Evolutionary conservation across 2,888 invertebrate genomes (phyloP), one percentile per base, ranked within the genome.

Genomic region (Thysanoteuthis rhombus): DNA sequence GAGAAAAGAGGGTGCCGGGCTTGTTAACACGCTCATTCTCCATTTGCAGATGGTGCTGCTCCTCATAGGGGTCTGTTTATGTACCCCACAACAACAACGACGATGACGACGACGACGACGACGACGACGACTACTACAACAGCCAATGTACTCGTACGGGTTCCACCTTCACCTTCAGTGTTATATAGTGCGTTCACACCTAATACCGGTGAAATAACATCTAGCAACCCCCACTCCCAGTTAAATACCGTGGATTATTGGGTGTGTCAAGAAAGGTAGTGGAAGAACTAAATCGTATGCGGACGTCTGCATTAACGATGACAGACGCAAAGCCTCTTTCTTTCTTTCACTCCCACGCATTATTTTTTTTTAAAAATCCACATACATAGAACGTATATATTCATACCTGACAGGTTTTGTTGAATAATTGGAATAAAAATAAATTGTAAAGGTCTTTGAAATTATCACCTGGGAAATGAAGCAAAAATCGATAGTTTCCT

Each of bases 241-340:
- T 75, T 75, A 75, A 75, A 75, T 75, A 75, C 75, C 75, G 75
- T 75, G 75, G 75, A 75, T 75, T 75, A 75, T 75, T 75, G n/a
- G 36, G n/a, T n/a, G 75, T 75, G 75, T 75, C 75, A n/a, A n/a
- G 75, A 75, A 75, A 75, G n/a, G n/a, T 75, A n/a, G 4, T n/a
- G 75, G 16, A n/a, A n/a, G 19, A n/a, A 75, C 16, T 75, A 75
- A 75, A n/a, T 75, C 12, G 16, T 16, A 75, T n/a, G n/a, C n/a
- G 75, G 19, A 75, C n/a, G n/a, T 36, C 16, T 75, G n/a, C 19
- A 75, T 75, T 75, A n/a, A 25, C 25, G 58, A 58, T 32, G 36
- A 75, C 75, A 36, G 75, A 36, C n/a, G 12, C 19, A n/a, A 25
- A n/a, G 75, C 36, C 1, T 75, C n/a, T 75, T 75, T n/a, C 75